These are phyloP conservation scores for Montipora capricornis DNA, from an alignment of 64 coral and sea anemone species.

Conservation along the genomic window DNA sequence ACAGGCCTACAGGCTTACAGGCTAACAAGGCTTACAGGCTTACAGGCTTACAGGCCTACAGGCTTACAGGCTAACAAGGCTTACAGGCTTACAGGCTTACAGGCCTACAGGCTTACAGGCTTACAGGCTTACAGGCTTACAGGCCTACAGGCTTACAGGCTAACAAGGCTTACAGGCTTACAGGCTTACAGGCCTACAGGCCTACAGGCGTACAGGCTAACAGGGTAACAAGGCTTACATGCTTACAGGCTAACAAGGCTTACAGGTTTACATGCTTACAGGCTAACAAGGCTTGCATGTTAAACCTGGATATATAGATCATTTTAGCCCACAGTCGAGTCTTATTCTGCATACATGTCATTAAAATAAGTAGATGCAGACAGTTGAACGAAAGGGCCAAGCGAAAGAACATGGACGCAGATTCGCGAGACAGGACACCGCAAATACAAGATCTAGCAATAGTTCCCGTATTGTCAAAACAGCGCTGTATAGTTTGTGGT, in stretches of 20 bases:
- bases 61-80: background rate
- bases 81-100: background rate
- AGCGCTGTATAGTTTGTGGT: background rate
- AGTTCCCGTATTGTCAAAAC: conserved; percentile 4
- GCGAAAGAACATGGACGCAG: background rate
- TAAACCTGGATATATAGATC: background rate
- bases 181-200: too few species aligned
- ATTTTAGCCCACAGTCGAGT: conserved; percentile 1
- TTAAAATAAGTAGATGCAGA: conserved; percentile 3
- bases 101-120: too few species aligned
- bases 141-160: too few species aligned
- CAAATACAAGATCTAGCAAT: conserved; percentile 3
- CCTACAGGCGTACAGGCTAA: too few species aligned
- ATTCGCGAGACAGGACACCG: background rate
- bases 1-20: too few species aligned
- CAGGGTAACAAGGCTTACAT: too few species aligned
- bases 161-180: too few species aligned
- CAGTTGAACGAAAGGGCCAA: conserved; percentile 6
- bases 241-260: background rate
- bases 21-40: too few species aligned
- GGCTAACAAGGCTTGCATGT: background rate
- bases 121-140: background rate
- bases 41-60: too few species aligned
- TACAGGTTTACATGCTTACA: background rate
- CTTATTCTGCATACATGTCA: conserved; percentile 4